These are phyloP conservation scores for Hipposideros armiger DNA, from an alignment of 2,113 vertebrate species.

Conservation along the genomic window DNA sequence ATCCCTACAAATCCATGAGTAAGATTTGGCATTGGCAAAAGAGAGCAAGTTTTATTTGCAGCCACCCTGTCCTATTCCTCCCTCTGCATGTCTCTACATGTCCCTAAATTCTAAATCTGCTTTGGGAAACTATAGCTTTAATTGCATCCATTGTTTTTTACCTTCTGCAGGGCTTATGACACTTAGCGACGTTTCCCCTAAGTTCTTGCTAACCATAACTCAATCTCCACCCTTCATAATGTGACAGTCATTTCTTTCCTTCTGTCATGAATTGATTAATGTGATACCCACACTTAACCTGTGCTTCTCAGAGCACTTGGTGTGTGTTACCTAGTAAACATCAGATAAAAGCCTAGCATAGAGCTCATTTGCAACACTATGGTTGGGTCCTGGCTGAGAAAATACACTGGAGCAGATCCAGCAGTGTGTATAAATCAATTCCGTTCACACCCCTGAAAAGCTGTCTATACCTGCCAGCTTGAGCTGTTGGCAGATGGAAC, in stretches of 20 bases:
- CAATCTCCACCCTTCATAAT: conserved; percentile 18
- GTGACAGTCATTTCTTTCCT: conserved; percentile 77
- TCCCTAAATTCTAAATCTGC: not conserved
- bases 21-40: not conserved
- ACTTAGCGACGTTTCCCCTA: not conserved
- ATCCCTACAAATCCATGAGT: not conserved
- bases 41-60: not conserved
- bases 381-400: conserved; percentile 75
- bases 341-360: not conserved
- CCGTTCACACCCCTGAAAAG: conserved; percentile 84
- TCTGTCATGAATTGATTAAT: conserved; percentile 47
- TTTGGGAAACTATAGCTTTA: not conserved
- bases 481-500: conserved; percentile 84
- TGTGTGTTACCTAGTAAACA: conserved; percentile 32
- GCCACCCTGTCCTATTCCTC: accelerated
- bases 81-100: not conserved
- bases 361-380: conserved; percentile 43
- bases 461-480: conserved; percentile 85
- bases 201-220: not conserved
- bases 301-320: not conserved
- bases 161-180: not conserved
- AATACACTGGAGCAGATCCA: conserved; percentile 85
- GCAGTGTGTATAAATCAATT: conserved; percentile 85
- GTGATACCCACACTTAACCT: not conserved
- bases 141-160: not conserved